Base-by-base conservation (phyloP, 2,797 vertebrate species). In the Otolemur crassicaudatus region DNA sequence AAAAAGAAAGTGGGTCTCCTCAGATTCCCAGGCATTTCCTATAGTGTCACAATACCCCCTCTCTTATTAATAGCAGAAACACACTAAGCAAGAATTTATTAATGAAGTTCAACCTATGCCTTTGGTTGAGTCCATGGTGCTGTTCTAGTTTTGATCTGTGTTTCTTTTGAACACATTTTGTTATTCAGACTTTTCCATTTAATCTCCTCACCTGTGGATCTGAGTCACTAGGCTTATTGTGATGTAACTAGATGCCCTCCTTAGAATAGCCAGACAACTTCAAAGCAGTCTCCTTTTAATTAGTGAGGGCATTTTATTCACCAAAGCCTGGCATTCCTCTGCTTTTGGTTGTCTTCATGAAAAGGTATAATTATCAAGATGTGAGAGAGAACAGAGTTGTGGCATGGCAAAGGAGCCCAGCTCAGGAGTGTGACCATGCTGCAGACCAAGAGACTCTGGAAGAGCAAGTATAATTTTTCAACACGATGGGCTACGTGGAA, bases 201-300 rank as follows among this genome's bases (percentile, higher is more conserved):
- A 31, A 81, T 83, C 92, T 67, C 72, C 90, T 92, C 34, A 91
- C 90, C 76, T 94, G 94, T 77, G 43, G 79, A 88, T 87, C 23
- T 53, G 81, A 87, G 87, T 69, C 43, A 22, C 61, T 1, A 22
- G 27, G 16, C 61, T 63, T 27, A 7, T 6, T 56, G 61, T 14
- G 86, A 92, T 58, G 81, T 75, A 79, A 95, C 92, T 85, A 92
- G 72, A 90, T 16, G 75, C 3, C 40, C 53, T 49, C 72, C 87
- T 60, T 9, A 7, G 72, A 37, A 40, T 73, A 67, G 11, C 20
- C 23, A 31, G 81, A 89, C 11, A 79, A 77, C 91, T 94, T 97
- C 92, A 97, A 87, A 95, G 95, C 23, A 5, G 17, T 16, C 70
- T 90, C 81, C 67, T 81, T 79, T 88, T 88, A 90, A 95, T 95